phyloP scores from a whole-genome alignment of 2,888 invertebrate species.

The Agriopis aurantiaria region DNA sequence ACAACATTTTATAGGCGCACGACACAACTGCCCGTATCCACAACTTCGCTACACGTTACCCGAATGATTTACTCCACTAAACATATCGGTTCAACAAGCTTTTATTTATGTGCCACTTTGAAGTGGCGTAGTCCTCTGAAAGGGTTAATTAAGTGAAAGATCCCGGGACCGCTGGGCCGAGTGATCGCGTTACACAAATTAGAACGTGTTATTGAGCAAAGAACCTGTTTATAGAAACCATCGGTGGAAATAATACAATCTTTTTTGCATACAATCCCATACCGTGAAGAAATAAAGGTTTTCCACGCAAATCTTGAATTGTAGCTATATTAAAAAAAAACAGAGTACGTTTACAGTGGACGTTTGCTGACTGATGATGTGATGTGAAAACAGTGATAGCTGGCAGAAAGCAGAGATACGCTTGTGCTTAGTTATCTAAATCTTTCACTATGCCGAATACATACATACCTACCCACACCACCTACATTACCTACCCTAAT shows the following conservation, averaged over 20 bases:
- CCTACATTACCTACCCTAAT: neutral
- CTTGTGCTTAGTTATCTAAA: neutral
- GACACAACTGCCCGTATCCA: conserved; percentile 5
- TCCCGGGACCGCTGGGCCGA: conserved; percentile 71
- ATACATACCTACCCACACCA: neutral
- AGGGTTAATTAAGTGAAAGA: conserved; percentile 84
- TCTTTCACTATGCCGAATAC: neutral
- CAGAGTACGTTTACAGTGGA: too few species aligned
- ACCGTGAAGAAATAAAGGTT: neutral
- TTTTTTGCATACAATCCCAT: conserved; percentile 25
- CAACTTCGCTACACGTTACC: conserved; percentile 57
- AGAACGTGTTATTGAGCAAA: conserved; percentile 81
- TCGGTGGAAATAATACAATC: conserved; percentile 5
- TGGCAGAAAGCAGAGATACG: too few species aligned
- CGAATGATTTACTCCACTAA: conserved; percentile 66
- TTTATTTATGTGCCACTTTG: conserved; percentile 80
- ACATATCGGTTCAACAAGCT: conserved; percentile 62
- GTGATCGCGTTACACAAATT: conserved; percentile 81
- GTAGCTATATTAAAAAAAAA: too few species aligned
- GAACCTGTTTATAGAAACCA: conserved; percentile 65
- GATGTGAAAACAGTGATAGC: too few species aligned
- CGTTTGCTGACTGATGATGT: too few species aligned
- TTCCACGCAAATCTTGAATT: too few species aligned
- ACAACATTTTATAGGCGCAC: neutral
- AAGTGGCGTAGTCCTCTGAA: conserved; percentile 75